Evolutionary conservation across 92 coral and sea anemone species (phyloP).

Genomic region (Blastomussa wellsi): DNA sequence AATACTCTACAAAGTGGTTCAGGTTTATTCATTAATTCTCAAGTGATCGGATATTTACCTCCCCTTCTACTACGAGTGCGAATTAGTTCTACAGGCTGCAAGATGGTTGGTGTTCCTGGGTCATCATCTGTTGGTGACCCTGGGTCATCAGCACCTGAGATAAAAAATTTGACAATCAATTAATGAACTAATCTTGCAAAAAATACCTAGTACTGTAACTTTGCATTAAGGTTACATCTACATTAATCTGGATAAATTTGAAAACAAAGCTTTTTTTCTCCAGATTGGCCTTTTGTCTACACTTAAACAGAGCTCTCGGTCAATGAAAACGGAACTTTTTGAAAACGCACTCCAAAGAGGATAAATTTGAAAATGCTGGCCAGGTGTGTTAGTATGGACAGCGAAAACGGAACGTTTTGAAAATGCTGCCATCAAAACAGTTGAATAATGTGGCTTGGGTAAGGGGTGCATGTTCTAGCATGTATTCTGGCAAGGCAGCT

Average conservation of each 20-base stretch:
- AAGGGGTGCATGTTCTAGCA: no score
- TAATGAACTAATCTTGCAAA: neutral
- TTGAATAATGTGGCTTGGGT: no score
- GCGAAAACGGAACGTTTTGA: no score
- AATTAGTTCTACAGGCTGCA: constrained; percentile 13
- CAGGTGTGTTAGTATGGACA: no score
- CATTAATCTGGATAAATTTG: neutral
- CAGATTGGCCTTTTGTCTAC: neutral
- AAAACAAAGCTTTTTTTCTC: neutral
- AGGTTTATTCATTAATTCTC: neutral
- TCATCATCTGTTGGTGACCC: constrained; percentile 44
- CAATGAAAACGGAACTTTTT: neutral
- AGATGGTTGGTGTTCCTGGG: constrained; percentile 20
- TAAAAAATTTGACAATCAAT: neutral
- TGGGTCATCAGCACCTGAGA: constrained; percentile 58
- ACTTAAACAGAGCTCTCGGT: neutral
- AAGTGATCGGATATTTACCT: neutral
- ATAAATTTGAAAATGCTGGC: no score
- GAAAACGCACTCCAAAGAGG: neutral
- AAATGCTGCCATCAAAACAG: no score
- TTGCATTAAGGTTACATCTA: neutral
- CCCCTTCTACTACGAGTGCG: constrained; percentile 22
- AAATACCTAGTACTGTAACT: no score
- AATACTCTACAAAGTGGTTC: neutral
- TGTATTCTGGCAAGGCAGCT: no score